phyloP scores from a whole-genome alignment of 53 echinoderm and acorn worm genomes.

The Paelopatides confundens region DNA sequence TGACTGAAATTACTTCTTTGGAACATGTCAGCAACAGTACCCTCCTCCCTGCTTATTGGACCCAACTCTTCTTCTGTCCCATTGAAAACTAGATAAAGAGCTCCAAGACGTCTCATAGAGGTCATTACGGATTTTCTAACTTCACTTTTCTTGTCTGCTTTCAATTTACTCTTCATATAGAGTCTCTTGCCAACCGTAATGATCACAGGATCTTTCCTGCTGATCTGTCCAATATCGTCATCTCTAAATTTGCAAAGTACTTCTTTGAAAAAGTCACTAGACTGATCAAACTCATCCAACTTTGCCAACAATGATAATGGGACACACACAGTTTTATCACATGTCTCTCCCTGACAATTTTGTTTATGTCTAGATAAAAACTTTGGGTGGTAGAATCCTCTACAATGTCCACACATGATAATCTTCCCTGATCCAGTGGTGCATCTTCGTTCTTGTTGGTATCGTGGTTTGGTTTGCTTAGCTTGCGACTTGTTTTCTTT shows the following conservation, averaged over 20 bases:
- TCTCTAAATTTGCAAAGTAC: conserved; percentile 57
- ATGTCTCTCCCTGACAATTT: background rate
- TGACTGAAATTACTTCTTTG: conserved; percentile 63
- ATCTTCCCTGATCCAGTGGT: conserved; percentile 1
- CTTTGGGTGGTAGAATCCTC: conserved; percentile 17
- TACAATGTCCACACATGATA: conserved; percentile 42
- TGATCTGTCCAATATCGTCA: conserved; percentile 30
- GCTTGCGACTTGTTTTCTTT: conserved; percentile 24
- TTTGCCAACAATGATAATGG: conserved; percentile 18
- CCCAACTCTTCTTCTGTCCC: conserved; percentile 55
- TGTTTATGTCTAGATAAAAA: conserved; percentile 46
- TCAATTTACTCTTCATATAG: conserved; percentile 62
- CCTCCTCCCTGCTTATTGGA: conserved; percentile 9
- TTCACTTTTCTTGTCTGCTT: conserved; percentile 67
- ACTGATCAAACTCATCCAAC: background rate
- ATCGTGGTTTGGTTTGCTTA: background rate
- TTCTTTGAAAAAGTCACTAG: conserved; percentile 47
- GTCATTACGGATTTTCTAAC: conserved; percentile 74
- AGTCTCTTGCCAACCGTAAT: conserved; percentile 65
- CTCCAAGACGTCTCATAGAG: conserved; percentile 63
- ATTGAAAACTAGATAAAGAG: conserved; percentile 61
- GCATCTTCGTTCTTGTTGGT: conserved; percentile 40
- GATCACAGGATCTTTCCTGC: conserved; percentile 59
- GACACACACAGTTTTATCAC: background rate
- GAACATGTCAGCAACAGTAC: conserved; percentile 73